Percentiles rank a stretch among this genome's conserved stretches.
Evolutionary conservation across 2,797 vertebrate genomes (phyloP).

Genomic region (Gambusia yucatana): DNA sequence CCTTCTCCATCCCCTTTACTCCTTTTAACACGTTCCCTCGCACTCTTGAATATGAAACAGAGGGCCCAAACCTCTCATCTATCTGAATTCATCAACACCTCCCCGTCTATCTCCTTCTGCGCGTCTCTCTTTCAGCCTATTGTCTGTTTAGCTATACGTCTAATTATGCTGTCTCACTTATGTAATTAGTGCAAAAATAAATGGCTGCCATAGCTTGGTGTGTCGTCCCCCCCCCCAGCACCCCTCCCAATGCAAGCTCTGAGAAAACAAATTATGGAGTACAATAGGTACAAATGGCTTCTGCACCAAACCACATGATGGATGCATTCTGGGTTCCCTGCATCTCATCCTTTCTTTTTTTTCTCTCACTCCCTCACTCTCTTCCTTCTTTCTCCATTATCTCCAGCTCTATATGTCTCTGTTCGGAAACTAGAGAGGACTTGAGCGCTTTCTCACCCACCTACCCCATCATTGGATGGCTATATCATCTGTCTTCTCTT

Average conservation of each 20-base stretch:
- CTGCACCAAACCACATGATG: slow-evolving; percentile 80
- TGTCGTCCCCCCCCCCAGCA: slow-evolving; percentile 57
- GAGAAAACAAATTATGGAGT: slow-evolving; percentile 82
- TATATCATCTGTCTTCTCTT: slow-evolving; percentile 77
- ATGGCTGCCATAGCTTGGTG: slow-evolving; percentile 68
- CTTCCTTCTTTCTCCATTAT: slow-evolving; percentile 72
- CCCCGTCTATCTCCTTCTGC: slow-evolving; percentile 56
- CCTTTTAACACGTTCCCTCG: slow-evolving; percentile 55
- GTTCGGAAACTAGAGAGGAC: slow-evolving; percentile 70
- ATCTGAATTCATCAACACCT: slow-evolving; percentile 59
- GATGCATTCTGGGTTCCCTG: slow-evolving; percentile 71
- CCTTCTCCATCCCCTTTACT: slow-evolving; percentile 57
- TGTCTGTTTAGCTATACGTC: slow-evolving; percentile 79
- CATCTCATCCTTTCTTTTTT: slow-evolving; percentile 68
- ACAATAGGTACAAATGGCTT: slow-evolving; percentile 83
- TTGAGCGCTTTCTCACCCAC: slow-evolving; percentile 67
- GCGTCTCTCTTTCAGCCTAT: slow-evolving; percentile 60
- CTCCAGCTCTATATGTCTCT: slow-evolving; percentile 72
- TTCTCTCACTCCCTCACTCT: slow-evolving; percentile 56
- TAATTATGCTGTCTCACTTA: slow-evolving; percentile 82
- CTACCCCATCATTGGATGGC: slow-evolving; percentile 72
- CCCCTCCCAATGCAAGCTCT: slow-evolving; percentile 65
- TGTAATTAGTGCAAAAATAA: slow-evolving; percentile 81
- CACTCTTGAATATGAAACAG: slow-evolving; percentile 65
- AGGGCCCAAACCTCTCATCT: slow-evolving; percentile 46